Percentiles rank a stretch among this genome's conserved stretches.
These are phyloP conservation scores for Philaenus spumarius DNA, from an alignment of 1,140 invertebrate species.

Conservation along the genomic window DNA sequence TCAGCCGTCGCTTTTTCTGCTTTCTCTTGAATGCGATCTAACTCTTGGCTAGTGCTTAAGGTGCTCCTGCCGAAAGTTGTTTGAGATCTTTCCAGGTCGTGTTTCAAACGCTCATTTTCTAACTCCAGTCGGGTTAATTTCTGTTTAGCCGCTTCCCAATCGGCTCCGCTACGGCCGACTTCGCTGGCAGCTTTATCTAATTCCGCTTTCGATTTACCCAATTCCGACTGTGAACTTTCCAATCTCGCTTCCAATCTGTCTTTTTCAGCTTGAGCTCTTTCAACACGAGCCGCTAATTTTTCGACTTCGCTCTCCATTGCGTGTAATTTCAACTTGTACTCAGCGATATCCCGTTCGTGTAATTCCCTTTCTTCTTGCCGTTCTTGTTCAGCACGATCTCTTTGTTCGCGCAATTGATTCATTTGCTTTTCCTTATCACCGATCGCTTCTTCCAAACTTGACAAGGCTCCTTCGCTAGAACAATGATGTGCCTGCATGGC, in stretches of 20 bases:
- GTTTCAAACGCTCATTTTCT: conserved; percentile 80
- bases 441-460: conserved; percentile 90
- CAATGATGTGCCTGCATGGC: conserved; percentile 91
- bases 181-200: conserved; percentile 85
- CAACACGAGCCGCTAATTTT: conserved; percentile 64
- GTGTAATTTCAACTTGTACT: conserved; percentile 92
- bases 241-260: conserved; percentile 84
- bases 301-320: conserved; percentile 76
- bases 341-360: conserved; percentile 87
- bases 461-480: conserved; percentile 83
- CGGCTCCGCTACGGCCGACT: conserved; percentile 76
- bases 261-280: conserved; percentile 79
- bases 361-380: conserved; percentile 91
- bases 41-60: conserved; percentile 51
- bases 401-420: conserved; percentile 81
- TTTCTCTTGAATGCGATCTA: conserved; percentile 78
- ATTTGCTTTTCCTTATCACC: conserved; percentile 97
- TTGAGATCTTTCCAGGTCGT: conserved; percentile 77
- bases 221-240: conserved; percentile 85
- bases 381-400: conserved; percentile 92
- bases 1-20: conserved; percentile 79
- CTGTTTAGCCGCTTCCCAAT: conserved; percentile 85
- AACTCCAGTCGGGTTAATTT: conserved; percentile 75
- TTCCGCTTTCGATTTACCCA: conserved; percentile 90
- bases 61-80: conserved; percentile 66